phyloP scores from a whole-genome alignment of 2,888 invertebrate species.

The Drosophila nigricruria region DNA sequence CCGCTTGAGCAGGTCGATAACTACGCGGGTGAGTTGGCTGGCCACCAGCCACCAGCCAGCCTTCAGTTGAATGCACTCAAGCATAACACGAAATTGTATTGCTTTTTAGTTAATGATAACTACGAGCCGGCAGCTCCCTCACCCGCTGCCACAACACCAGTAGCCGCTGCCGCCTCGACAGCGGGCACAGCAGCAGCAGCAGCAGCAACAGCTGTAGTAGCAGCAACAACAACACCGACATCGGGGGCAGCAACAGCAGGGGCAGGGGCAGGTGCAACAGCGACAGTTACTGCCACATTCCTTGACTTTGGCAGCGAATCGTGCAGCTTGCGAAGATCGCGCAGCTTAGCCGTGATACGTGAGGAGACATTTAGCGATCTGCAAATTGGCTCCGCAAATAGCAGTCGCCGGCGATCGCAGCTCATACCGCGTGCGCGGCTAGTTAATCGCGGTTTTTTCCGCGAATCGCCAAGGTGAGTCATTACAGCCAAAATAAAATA shows the following conservation, averaged over 20 bases:
- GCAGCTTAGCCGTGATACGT: constrained; percentile 91
- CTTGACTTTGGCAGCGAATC: constrained; percentile 84
- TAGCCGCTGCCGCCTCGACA: constrained; percentile 15
- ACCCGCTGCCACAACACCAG: constrained; percentile 13
- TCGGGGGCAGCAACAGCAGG: constrained; percentile 22
- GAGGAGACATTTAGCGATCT: constrained; percentile 91
- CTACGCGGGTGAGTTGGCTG: constrained; percentile 57
- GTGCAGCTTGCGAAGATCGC: constrained; percentile 88
- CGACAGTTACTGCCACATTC: constrained; percentile 54
- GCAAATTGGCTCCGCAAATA: constrained; percentile 88
- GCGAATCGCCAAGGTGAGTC: constrained; percentile 86
- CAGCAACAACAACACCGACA: not conserved
- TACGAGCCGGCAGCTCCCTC: constrained; percentile 37
- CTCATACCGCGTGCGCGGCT: constrained; percentile 92
- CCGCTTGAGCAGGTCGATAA: constrained; percentile 62
- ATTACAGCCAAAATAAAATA: constrained; percentile 15
- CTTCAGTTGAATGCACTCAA: constrained; percentile 38
- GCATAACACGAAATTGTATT: constrained; percentile 41
- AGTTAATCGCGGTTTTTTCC: constrained; percentile 91
- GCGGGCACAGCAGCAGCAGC: constrained; percentile 1
- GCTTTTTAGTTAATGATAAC: constrained; percentile 46
- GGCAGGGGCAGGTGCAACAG: constrained; percentile 24
- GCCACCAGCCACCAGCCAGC: constrained; percentile 10
- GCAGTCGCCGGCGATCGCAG: constrained; percentile 90
- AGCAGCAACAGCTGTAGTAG: not conserved